Evolutionary conservation across 2,113 vertebrate genomes (phyloP), one percentile per base, ranked within the genome.

Genomic region (Butastur rufipennis): DNA sequence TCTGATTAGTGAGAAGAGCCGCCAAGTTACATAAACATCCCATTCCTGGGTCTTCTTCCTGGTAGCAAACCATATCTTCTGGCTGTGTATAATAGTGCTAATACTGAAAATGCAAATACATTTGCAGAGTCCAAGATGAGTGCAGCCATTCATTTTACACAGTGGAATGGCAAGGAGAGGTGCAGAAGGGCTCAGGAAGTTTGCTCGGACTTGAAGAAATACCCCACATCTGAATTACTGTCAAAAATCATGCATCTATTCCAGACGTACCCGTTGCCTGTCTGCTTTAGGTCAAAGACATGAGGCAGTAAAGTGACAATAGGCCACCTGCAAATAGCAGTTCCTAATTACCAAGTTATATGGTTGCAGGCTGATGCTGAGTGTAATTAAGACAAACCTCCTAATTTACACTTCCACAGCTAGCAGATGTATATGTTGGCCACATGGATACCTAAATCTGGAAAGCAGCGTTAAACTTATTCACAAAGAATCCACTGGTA

Each of bases 181-280:
- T 67, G 18, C 25, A 58, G 1, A 3, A 58, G 7, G 36, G 31
- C 20, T 67, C 38, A 56, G 42, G 18, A 78, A 36, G 17, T 45
- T 88, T 66, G 10, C 6, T 36, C 34, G 80, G 74, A 53, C 3
- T 7, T 38, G 11, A 40, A 79, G 17, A 75, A 81, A 72, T 19
- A 63, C 11, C 22, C 20, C 9, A 38, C 4, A 42, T 40, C 3
- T 66, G 48, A 92, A 70, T 36, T 61, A 23, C 7, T 53, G 18
- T 21, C 32, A 70, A 75, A 73, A 82, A 7, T 0, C 7, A 12
- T 9, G 4, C 12, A 14, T 43, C 7, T 43, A 0, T 25, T 85
- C 32, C 87, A 27, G 31, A 84, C 38, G 20, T 20, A 78, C 23
- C 16, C 43, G 12, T 17, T 3, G 0, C 20, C 22, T 10, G 2